Evolutionary conservation across 2,797 vertebrate species (phyloP).

Genomic region (Mus caroli): DNA sequence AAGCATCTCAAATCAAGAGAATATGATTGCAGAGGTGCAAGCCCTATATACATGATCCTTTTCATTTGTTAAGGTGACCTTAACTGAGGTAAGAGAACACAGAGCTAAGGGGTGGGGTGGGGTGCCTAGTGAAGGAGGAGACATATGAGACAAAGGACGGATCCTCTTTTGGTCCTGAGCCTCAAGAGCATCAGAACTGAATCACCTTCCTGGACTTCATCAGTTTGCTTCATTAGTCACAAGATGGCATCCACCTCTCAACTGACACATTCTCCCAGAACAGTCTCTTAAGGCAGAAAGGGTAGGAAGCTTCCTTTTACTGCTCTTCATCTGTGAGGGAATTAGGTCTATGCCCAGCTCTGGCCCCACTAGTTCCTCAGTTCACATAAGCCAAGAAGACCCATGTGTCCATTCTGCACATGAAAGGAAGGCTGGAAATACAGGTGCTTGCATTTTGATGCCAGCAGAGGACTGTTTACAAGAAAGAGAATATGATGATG

Average conservation of each 20-base stretch:
- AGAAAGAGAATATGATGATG: neutral
- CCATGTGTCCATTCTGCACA: neutral
- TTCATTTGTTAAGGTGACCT: neutral
- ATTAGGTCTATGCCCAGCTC: neutral
- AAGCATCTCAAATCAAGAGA: neutral
- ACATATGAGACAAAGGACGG: neutral
- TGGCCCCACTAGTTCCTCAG: neutral
- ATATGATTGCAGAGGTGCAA: neutral
- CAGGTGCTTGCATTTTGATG: neutral
- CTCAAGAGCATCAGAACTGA: neutral
- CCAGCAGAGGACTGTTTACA: neutral
- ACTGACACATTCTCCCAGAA: neutral
- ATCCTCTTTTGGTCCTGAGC: neutral
- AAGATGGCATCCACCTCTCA: neutral
- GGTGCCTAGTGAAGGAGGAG: neutral
- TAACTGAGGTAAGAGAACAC: neutral
- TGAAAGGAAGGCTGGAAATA: conserved; percentile 1
- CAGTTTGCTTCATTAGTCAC: neutral
- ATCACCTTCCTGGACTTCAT: neutral
- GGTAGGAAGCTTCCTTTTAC: neutral
- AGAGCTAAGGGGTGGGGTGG: neutral
- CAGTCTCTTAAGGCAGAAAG: neutral
- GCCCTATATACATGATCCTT: neutral
- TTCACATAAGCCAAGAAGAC: neutral
- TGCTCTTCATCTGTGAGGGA: conserved; percentile 19